These are phyloP conservation scores for Xiphophorus birchmanni DNA, from an alignment of 2,797 vertebrate species.

Conservation along the genomic window DNA sequence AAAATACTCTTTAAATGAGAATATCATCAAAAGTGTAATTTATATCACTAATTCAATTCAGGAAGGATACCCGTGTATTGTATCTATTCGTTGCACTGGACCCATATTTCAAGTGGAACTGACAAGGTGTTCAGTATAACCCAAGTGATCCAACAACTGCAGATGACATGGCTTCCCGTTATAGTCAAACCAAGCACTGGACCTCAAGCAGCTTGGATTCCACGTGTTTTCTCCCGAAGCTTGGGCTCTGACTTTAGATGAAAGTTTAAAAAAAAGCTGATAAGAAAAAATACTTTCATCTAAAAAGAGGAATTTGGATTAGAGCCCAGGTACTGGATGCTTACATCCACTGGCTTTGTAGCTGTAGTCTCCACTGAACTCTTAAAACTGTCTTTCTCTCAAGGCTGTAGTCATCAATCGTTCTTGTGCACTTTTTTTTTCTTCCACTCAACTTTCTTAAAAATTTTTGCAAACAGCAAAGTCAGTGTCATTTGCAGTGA, in stretches of 20 bases:
- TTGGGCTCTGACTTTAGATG: neutral
- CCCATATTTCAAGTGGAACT: neutral
- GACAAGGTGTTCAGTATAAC: neutral
- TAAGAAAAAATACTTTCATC: neutral
- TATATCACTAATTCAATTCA: neutral
- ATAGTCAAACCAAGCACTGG: neutral
- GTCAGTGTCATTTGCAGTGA: neutral
- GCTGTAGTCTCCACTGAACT: neutral
- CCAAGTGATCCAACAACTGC: neutral
- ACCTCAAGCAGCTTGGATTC: neutral
- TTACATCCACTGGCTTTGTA: neutral
- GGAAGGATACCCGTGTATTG: neutral
- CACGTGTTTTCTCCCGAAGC: neutral
- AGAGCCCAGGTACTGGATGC: neutral
- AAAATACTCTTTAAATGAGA: neutral
- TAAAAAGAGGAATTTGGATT: neutral
- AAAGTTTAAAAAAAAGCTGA: no score
- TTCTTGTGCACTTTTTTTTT: neutral
- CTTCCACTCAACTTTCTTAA: neutral
- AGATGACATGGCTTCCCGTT: neutral
- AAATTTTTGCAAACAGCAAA: neutral
- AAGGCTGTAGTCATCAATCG: neutral
- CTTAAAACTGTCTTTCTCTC: neutral
- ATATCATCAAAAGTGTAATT: neutral
- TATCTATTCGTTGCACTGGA: neutral